Conservation (phyloP, 1,140 invertebrate species). For the Archivesica marissinica region DNA sequence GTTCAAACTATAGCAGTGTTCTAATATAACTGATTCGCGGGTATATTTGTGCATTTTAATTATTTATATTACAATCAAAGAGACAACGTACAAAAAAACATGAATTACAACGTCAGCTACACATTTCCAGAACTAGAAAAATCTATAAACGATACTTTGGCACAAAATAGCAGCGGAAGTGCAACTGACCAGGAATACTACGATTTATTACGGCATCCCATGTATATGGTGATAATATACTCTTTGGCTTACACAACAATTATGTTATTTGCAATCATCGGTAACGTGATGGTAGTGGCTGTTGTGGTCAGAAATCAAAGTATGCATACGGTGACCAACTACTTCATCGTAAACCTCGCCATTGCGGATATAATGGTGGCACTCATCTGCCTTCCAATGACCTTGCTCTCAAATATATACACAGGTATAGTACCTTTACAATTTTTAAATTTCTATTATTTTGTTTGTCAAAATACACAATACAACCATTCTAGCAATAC, state of each 20-base stretch:
- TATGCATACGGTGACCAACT: conserved; percentile 96
- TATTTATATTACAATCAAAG: neutral
- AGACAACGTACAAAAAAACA: neutral
- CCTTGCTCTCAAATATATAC: conserved; percentile 86
- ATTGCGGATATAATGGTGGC: conserved; percentile 96
- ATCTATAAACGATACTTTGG: neutral
- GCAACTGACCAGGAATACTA: conserved; percentile 50
- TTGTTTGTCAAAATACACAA: too few relatives aligned
- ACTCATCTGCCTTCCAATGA: conserved; percentile 93
- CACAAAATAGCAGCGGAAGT: neutral
- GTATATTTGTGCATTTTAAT: neutral
- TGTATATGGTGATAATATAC: conserved; percentile 74
- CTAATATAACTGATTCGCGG: neutral
- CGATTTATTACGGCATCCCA: conserved; percentile 67
- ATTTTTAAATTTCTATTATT: too few relatives aligned
- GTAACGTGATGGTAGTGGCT: conserved; percentile 93
- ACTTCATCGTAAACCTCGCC: conserved; percentile 96
- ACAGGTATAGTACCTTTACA: conserved; percentile 66
- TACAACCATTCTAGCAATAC: too few relatives aligned
- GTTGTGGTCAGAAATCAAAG: conserved; percentile 92
- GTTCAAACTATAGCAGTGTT: neutral
- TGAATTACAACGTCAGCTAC: conserved; percentile 23
- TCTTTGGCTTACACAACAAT: conserved; percentile 85
- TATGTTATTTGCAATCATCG: conserved; percentile 91
- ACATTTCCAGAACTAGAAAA: conserved; percentile 7